Base-by-base conservation (phyloP, 2,888 invertebrate species). In the Nebria salina region DNA sequence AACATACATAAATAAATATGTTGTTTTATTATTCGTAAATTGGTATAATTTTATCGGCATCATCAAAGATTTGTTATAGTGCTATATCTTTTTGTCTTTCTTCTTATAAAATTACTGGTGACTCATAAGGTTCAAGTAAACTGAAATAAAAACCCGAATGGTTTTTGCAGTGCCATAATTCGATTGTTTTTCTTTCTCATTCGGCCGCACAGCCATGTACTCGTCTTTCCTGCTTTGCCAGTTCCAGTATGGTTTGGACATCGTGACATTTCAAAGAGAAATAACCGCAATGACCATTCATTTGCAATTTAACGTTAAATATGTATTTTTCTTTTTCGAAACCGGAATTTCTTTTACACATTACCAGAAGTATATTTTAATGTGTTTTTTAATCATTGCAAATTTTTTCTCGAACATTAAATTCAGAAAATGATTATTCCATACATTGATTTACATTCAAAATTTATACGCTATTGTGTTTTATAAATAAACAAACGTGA, bases 41-140 rank as follows among this genome's bases (percentile, higher is more conserved):
- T 7, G 13, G 6, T 54, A 54, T 54, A 11, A 13, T 54, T 54
- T 54, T 54, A 13, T 54, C 54, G 54, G 54, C 54, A 54, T 54
- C 11, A 54, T 11, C 11, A 54, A 54, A 54, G 54, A 8, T 54
- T 3, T 54, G 7, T 54, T 7, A 54, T 7, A 54, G 54, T 54
- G 13, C 3, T 54, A 54, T 54, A 54, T 54, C 54, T 54, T 54
- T 54, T 7, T 54, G 54, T 8, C 13, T 54, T 13, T 54, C 54
- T 54, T 54, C 34, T 34, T 34, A 34, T 54, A 54, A 13, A 54
- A 54, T 8, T 54, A 54, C 8, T 54, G 13, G 54, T 54, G 54
- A 54, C 54, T 54, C 54, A 54, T 54, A 54, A 54, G 54, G 54
- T 54, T 54, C 54, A 54, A 54, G 54, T 54, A 54, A 54, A 54